Conservation (phyloP, 2,888 invertebrate genomes). For the Anagyrus pseudococci region DNA sequence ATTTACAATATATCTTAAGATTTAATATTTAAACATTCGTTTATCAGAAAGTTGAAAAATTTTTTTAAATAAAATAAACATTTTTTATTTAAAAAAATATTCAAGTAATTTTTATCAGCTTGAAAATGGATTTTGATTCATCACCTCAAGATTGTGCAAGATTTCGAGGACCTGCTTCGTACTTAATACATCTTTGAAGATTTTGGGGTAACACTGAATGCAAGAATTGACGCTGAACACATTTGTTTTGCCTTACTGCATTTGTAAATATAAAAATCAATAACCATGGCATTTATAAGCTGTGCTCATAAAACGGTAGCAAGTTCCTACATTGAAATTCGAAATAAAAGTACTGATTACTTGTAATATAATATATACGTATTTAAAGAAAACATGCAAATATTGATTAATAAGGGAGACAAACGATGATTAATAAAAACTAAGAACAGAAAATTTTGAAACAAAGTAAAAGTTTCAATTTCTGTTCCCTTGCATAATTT, state of each 20-base stretch:
- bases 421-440: too few relatives aligned
- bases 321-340: slow-evolving; percentile 26
- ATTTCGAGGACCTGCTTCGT: neutral
- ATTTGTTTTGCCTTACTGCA: neutral
- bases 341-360: neutral
- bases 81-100: neutral
- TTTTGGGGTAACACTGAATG: neutral
- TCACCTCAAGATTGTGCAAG: neutral
- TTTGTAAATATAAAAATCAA: slow-evolving; percentile 19
- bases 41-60: neutral
- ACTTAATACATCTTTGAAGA: slow-evolving; percentile 1
- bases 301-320: slow-evolving; percentile 30
- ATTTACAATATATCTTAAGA: too few relatives aligned
- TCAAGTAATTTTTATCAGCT: neutral
- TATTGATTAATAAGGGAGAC: too few relatives aligned
- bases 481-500: too few relatives aligned
- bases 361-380: neutral
- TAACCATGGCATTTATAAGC: slow-evolving; percentile 16
- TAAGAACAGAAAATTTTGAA: too few relatives aligned
- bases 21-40: too few relatives aligned
- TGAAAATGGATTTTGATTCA: neutral
- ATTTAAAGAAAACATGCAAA: too few relatives aligned
- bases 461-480: too few relatives aligned
- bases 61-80: neutral
- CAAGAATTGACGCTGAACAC: neutral